Conservation (phyloP, 2,888 invertebrate genomes). For the Rotaria macrura region DNA sequence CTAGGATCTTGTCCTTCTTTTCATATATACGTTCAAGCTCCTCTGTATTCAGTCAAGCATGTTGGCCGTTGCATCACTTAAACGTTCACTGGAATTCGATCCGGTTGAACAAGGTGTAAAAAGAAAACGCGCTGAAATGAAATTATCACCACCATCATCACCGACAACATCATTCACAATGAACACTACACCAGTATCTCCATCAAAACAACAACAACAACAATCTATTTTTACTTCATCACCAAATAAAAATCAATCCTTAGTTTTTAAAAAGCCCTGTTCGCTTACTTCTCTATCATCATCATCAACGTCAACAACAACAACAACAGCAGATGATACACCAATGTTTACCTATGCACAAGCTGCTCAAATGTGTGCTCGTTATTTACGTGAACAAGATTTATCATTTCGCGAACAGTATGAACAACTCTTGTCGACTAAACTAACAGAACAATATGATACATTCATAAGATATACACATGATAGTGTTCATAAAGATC, state of each 20-base stretch:
- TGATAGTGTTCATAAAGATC: conserved; percentile 1
- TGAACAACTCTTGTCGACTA: background rate
- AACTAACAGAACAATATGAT: conserved; percentile 19
- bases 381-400: background rate
- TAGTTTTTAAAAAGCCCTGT: background rate
- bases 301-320: background rate
- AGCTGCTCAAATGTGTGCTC: background rate
- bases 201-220: background rate
- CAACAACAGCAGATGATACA: background rate
- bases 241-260: background rate
- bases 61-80: background rate
- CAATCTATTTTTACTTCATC: background rate
- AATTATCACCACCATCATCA: background rate
- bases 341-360: background rate
- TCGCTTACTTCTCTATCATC: background rate
- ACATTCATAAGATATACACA: background rate
- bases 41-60: background rate
- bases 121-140: background rate
- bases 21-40: background rate
- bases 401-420: background rate
- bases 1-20: background rate
- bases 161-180: background rate
- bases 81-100: conserved; percentile 7
- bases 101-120: background rate
- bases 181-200: background rate